Conservation (phyloP, 1,140 invertebrate genomes). For the Limonius californicus region DNA sequence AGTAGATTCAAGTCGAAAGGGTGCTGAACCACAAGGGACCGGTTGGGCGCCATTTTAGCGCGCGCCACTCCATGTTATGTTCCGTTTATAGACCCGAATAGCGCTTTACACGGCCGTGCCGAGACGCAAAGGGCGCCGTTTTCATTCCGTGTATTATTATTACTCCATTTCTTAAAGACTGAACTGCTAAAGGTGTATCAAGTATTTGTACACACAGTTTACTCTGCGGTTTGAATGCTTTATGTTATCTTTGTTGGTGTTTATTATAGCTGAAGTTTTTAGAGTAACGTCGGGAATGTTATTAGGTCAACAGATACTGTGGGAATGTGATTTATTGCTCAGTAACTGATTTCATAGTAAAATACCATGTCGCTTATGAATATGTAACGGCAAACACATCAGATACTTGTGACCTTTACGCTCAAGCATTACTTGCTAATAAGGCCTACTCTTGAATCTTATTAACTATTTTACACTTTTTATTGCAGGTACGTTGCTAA, state of each 20-base stretch:
- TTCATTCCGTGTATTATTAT: conserved; percentile 43
- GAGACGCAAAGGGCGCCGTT: conserved; percentile 41
- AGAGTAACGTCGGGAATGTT: no score
- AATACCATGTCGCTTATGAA: no score
- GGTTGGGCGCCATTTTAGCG: conserved; percentile 38
- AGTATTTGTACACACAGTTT: conserved; percentile 20
- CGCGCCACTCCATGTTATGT: conserved; percentile 43
- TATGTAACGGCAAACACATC: no score
- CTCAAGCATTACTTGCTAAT: no score
- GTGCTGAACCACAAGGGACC: conserved; percentile 36
- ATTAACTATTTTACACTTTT: no score
- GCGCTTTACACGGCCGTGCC: conserved; percentile 42
- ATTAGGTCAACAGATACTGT: no score
- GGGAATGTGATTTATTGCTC: no score
- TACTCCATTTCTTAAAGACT: conserved; percentile 26
- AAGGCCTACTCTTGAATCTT: no score
- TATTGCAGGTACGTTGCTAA: no score
- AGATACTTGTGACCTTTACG: no score
- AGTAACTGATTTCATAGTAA: no score
- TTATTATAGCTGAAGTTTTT: no score
- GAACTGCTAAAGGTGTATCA: conserved; percentile 16
- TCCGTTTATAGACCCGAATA: conserved; percentile 43
- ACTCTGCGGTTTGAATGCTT: neutral
- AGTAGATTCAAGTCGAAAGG: conserved; percentile 20
- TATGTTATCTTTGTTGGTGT: neutral